Percentiles rank a stretch among this genome's conserved stretches.
Conservation (phyloP, 2,113 vertebrate genomes). For the Mormyrus lacerda region DNA sequence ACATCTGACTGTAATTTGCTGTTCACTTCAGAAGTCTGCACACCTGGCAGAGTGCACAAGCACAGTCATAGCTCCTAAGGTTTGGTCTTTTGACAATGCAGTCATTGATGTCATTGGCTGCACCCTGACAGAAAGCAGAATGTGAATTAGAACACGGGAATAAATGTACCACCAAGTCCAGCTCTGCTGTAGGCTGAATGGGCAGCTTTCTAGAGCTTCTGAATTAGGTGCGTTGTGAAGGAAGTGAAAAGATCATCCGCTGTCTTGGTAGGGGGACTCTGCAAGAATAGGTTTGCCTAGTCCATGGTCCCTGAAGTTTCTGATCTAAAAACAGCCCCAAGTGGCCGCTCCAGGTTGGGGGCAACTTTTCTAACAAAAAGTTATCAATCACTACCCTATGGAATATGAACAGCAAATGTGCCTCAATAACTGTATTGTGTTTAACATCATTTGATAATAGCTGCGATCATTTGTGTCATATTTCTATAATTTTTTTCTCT, state of each 20-base stretch:
- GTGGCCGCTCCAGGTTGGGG: not conserved
- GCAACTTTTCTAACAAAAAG: not conserved
- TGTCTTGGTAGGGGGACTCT: not conserved
- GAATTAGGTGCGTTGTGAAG: not conserved
- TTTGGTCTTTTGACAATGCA: not conserved
- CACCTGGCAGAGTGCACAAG: not conserved
- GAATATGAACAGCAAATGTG: not conserved
- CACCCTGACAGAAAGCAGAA: not conserved
- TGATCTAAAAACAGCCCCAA: not conserved
- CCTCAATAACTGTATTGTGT: not conserved
- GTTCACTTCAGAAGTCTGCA: not conserved
- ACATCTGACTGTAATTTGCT: not conserved
- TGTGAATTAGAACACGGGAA: not conserved
- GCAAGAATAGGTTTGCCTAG: not conserved
- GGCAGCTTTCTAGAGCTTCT: not conserved
- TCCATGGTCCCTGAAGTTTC: not conserved
- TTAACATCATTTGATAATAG: conserved; percentile 22
- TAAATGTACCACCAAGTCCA: not conserved
- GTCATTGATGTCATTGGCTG: not conserved
- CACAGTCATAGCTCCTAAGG: not conserved
- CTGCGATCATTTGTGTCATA: conserved; percentile 9
- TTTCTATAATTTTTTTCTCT: not conserved
- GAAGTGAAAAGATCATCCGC: not conserved
- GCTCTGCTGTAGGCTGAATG: not conserved
- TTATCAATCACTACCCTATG: not conserved